Evolutionary conservation across 2,888 invertebrate species (phyloP).

Genomic region (Platyscelio sp.): DNA sequence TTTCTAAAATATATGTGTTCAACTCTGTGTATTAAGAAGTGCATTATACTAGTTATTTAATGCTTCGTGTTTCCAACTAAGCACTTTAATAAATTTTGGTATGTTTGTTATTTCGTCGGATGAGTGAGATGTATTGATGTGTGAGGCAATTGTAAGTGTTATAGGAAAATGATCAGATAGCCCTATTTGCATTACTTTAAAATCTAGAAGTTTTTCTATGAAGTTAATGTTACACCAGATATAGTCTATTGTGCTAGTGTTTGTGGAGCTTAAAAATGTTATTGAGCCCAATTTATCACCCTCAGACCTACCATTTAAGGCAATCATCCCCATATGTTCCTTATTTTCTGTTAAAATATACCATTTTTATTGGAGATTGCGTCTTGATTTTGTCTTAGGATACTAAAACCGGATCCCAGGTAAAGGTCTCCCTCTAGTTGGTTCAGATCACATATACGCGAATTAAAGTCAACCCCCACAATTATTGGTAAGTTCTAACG

Average conservation of each 20-base stretch:
- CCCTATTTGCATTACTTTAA: background rate
- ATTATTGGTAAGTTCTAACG: background rate
- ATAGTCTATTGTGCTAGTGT: background rate
- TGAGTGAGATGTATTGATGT: background rate
- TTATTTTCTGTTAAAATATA: background rate
- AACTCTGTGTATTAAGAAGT: background rate
- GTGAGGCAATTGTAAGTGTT: background rate
- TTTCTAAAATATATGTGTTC: background rate
- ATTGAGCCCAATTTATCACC: background rate
- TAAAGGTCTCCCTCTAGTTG: background rate
- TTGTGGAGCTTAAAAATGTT: background rate
- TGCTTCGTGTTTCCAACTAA: background rate
- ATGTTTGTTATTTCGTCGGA: background rate
- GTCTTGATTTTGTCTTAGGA: background rate
- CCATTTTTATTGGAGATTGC: background rate
- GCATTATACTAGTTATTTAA: too few species aligned
- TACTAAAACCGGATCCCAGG: background rate
- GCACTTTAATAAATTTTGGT: background rate
- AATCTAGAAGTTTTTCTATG: background rate
- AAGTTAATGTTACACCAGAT: background rate
- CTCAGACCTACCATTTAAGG: background rate
- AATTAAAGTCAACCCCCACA: slow-evolving; percentile 14
- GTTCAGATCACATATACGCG: background rate
- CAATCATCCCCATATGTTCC: slow-evolving; percentile 12
- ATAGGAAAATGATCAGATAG: background rate